phyloP scores from a whole-genome alignment of 2,888 invertebrate species.

The Byasa hedistus region DNA sequence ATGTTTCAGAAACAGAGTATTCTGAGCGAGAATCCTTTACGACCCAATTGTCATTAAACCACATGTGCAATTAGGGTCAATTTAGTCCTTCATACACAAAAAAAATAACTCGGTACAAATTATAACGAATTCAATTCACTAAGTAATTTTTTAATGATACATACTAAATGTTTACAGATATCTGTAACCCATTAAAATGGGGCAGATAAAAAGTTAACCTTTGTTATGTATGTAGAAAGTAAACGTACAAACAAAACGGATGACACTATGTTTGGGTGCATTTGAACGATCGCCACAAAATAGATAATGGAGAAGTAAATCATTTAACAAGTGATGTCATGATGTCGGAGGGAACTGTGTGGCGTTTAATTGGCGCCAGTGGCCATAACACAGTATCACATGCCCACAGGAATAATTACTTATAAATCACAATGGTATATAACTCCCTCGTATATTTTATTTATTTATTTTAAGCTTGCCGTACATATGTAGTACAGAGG shows the following conservation, averaged over 20 bases:
- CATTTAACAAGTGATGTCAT: constrained; percentile 54
- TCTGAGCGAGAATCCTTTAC: no score
- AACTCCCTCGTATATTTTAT: background rate
- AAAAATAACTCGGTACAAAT: background rate
- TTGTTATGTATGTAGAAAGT: constrained; percentile 19
- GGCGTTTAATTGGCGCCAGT: constrained; percentile 48
- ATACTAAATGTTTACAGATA: background rate
- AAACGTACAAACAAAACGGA: constrained; percentile 13
- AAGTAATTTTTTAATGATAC: background rate
- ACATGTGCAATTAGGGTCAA: no score
- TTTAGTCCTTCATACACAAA: no score
- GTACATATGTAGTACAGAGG: no score
- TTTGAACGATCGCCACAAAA: constrained; percentile 29
- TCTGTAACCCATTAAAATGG: background rate
- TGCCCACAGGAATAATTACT: constrained; percentile 4
- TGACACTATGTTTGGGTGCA: constrained; percentile 20
- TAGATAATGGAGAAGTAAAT: constrained; percentile 31
- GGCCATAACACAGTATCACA: constrained; percentile 36
- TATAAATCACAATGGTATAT: background rate
- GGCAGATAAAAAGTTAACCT: constrained; percentile 22
- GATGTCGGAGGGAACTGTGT: constrained; percentile 38
- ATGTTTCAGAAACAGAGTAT: no score
- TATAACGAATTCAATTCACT: background rate
- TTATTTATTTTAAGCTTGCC: no score
- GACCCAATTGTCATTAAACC: no score